phyloP scores from a whole-genome alignment of 1,140 invertebrate species.

The Schlechtendalia chinensis region DNA sequence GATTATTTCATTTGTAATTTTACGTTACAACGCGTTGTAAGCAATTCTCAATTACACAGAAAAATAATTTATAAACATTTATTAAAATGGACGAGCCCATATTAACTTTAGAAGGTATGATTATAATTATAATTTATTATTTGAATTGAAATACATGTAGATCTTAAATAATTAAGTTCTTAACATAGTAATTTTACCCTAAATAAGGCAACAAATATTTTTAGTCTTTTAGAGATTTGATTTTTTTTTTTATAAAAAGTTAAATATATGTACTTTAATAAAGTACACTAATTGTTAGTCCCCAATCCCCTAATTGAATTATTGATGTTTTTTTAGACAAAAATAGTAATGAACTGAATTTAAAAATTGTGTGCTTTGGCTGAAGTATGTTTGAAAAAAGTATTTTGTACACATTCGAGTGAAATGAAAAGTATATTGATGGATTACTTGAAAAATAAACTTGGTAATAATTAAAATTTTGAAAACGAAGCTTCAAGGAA shows the following conservation, averaged over 20 bases:
- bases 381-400: slow-evolving; percentile 16
- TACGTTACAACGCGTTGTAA: no score
- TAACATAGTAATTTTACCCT: no score
- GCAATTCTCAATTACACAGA: no score
- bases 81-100: no score
- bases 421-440: slow-evolving; percentile 1
- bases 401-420: neutral
- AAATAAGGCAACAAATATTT: no score
- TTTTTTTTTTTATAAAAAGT: neutral
- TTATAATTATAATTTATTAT: no score
- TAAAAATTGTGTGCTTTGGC: slow-evolving; percentile 2
- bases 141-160: no score
- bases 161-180: no score
- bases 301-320: slow-evolving; percentile 1
- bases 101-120: no score
- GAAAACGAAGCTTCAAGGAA: neutral
- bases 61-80: no score
- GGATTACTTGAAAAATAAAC: slow-evolving; percentile 1
- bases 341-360: neutral
- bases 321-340: slow-evolving; percentile 18
- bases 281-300: neutral
- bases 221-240: no score
- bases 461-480: neutral
- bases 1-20: no score
- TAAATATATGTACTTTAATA: slow-evolving; percentile 11